phyloP scores from a whole-genome alignment of 1,140 invertebrate genomes.

The Hycleus phaleratus region DNA sequence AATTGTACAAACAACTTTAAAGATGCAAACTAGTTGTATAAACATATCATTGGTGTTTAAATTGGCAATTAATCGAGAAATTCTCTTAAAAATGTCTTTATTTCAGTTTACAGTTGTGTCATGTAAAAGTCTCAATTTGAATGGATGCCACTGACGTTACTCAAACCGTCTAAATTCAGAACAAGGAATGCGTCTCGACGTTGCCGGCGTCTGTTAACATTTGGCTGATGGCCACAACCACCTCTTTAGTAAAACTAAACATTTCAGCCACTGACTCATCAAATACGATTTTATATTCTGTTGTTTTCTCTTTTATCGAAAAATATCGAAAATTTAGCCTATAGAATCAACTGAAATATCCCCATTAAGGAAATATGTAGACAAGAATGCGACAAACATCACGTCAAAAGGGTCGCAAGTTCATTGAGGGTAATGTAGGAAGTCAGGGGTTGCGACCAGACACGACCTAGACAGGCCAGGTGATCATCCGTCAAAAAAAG shows the following conservation, averaged over 20 bases:
- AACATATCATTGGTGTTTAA: too few species aligned
- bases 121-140: constrained; percentile 8
- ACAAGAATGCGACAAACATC: constrained; percentile 6
- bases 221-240: constrained; percentile 33
- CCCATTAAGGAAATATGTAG: constrained; percentile 20
- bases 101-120: too few species aligned
- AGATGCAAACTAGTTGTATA: too few species aligned
- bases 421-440: constrained; percentile 15
- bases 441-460: constrained; percentile 17
- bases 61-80: too few species aligned
- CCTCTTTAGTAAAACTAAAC: constrained; percentile 26
- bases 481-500: neutral
- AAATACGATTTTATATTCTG: neutral
- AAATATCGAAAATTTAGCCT: too few species aligned
- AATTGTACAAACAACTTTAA: too few species aligned
- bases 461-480: constrained; percentile 13
- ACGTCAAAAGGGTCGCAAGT: constrained; percentile 6
- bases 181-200: constrained; percentile 30
- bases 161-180: constrained; percentile 25
- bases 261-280: constrained; percentile 25
- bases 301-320: too few species aligned
- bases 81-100: too few species aligned
- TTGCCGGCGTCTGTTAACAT: constrained; percentile 20
- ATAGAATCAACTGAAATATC: too few species aligned
- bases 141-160: constrained; percentile 33